Evolutionary conservation across 2,888 invertebrate species (phyloP).

Genomic region (Dynastes maya): DNA sequence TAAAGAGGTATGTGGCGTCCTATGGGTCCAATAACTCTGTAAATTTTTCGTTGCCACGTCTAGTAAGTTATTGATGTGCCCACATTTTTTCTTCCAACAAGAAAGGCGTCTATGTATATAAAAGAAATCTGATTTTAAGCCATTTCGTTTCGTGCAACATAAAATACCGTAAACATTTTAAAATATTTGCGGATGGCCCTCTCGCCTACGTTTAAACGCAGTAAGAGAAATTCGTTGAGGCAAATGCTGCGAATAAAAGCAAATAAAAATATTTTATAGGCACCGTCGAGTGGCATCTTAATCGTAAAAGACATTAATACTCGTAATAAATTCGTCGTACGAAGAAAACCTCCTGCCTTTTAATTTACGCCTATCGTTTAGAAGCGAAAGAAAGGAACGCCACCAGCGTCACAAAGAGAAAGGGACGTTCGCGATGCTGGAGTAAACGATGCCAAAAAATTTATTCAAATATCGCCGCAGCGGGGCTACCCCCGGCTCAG

Average conservation of each 20-base stretch:
- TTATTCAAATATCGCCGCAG: constrained; percentile 39
- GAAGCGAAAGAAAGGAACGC: constrained; percentile 6
- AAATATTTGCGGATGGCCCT: not conserved
- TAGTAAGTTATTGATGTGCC: no score
- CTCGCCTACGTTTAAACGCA: constrained; percentile 11
- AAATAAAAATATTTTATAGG: constrained; percentile 46
- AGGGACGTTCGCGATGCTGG: not conserved
- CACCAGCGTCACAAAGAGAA: constrained; percentile 16
- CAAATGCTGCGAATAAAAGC: constrained; percentile 33
- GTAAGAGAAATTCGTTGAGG: constrained; percentile 8
- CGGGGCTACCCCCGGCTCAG: not conserved
- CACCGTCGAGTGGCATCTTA: constrained; percentile 36
- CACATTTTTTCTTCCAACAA: no score
- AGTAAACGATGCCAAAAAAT: constrained; percentile 12
- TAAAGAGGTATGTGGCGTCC: no score
- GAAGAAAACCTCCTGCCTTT: constrained; percentile 42
- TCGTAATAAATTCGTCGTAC: constrained; percentile 41
- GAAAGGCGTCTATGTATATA: not conserved
- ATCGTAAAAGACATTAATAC: constrained; percentile 42
- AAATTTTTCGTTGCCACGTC: no score
- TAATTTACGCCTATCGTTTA: constrained; percentile 45
- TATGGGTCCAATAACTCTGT: no score
- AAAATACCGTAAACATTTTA: constrained; percentile 19
- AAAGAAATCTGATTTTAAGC: constrained; percentile 7
- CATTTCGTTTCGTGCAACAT: constrained; percentile 14